Conservation (phyloP, 2,113 vertebrate species). For the Podiceps cristatus region DNA sequence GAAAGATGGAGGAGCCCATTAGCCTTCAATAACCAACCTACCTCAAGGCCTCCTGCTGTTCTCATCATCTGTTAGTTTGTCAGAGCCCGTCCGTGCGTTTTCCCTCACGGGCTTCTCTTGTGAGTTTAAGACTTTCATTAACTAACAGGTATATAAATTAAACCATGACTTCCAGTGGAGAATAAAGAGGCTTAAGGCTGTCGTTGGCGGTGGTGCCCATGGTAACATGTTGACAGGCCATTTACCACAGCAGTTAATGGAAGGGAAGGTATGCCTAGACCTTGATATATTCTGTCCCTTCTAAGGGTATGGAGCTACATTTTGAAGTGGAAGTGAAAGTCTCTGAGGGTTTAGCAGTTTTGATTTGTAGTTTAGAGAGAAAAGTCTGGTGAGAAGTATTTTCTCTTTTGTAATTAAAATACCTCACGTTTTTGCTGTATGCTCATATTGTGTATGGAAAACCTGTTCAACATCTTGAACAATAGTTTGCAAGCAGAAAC, state of each 20-base stretch:
- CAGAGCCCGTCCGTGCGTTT: not conserved
- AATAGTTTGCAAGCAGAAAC: not conserved
- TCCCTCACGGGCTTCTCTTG: not conserved
- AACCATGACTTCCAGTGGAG: not conserved
- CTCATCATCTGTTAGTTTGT: not conserved
- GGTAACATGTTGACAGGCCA: not conserved
- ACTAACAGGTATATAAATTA: conserved; percentile 8
- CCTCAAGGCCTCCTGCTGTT: not conserved
- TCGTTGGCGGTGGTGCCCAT: not conserved
- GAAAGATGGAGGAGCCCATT: not conserved
- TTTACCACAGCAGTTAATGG: not conserved
- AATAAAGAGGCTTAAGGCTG: not conserved
- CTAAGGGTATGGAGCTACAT: not conserved
- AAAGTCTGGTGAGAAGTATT: not conserved
- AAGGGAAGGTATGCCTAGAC: not conserved
- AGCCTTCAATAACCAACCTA: not conserved
- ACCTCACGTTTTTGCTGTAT: not conserved
- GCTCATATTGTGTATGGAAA: not conserved
- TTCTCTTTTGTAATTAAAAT: not conserved
- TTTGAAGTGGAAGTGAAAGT: not conserved
- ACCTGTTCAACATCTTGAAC: not conserved
- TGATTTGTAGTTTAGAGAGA: not conserved
- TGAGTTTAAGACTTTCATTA: conserved; percentile 14
- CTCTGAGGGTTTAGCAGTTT: not conserved
- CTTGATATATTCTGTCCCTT: not conserved